Evolutionary conservation across 2,797 vertebrate genomes (phyloP), one percentile per base, ranked within the genome.

Genomic region (Pseudochromis fuscus): DNA sequence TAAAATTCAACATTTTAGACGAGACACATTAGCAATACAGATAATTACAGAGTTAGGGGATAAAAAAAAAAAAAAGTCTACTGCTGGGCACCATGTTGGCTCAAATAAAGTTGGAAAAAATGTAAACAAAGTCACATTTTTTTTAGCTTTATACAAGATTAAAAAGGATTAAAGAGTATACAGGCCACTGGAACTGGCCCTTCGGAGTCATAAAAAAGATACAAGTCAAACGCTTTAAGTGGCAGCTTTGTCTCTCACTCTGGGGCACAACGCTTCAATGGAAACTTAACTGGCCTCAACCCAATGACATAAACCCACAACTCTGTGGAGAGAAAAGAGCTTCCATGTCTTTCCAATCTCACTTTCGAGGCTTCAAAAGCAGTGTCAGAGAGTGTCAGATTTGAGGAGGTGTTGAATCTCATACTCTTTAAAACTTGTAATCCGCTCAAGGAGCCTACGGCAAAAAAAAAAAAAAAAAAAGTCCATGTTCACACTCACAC

Each of bases 361-460:
- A 84, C 88, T 90, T 83, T 84, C 77, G 91, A 85, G 87, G 85
- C 89, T 89, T 91, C 85, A 92, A 91, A n/a, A 92, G 86, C 81
- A 61, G 79, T 82, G 87, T 89, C 86, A 89, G 75, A 65, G 63
- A 83, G 88, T 89, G 90, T 91, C 91, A 89, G 82, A 92, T 91
- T 90, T 88, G 91, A 94, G 91, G 88, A 92, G 89, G 85, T 86
- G 88, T 88, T 89, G 88, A 88, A 91, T 89, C 88, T 89, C 79
- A 82, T 89, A 92, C 89, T 89, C 91, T 92, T 91, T 92, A 91
- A 94, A 94, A 94, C 87, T 91, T 94, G 91, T 94, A 94, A 94
- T 93, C 92, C 90, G 87, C 87, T 92, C 88, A 93, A 88, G 85
- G 63, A 79, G 88, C 90, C 90, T 75, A 70, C 64, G 77, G 91